Base-by-base conservation (phyloP, 53 echinoderm and acorn worm genomes). In the Astropecten irregularis region DNA sequence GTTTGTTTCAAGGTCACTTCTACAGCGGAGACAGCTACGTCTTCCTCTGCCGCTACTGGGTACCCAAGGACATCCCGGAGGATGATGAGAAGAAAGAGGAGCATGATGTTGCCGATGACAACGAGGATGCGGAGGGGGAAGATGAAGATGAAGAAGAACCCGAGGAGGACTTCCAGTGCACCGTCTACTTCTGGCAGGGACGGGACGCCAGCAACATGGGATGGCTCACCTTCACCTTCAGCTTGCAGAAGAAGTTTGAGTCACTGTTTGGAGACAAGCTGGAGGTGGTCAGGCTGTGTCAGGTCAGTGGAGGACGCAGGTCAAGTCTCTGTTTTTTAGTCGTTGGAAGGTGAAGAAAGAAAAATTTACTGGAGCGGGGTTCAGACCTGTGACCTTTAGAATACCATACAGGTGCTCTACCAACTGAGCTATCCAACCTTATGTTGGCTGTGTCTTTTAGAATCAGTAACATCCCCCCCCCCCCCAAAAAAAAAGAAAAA, bases 241-340 rank as follows among this genome's bases (percentile, higher is more conserved):
- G 92, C 59, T 68, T 99, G 54, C 94, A 95, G 90, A 99, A 99
- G 90, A 99, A 95, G 84, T 99, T 99, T 92, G 94, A 99, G 69
- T 87, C 94, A 7, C 74, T 95, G 60, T 99, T 99, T 88, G 94
- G 99, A 0, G 90, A 99, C 49, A 99, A 99, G 71, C 76, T 99
- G 66, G 99, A 99, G 59, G 99, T 99, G 2, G 92, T 99, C n/a
- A 67, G 95, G 39, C 73, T 95, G 4, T 99, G 87, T 29, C 99
- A 99, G 94, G 99, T 99, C 69, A 9, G 83, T 23, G n/a, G 35
- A 57, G 35, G 15, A 8, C 8, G 11, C 35, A n/a, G 8, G 4
- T 6, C 6, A 16, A 66, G 4, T 10, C 5, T 10, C 11, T 6
- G 6, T 66, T 66, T 28, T 28, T 35, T 6, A 30, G 29, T 27